Evolutionary conservation across 2,113 vertebrate genomes (phyloP), one percentile per base, ranked within the genome.

Genomic region (Esox niger): DNA sequence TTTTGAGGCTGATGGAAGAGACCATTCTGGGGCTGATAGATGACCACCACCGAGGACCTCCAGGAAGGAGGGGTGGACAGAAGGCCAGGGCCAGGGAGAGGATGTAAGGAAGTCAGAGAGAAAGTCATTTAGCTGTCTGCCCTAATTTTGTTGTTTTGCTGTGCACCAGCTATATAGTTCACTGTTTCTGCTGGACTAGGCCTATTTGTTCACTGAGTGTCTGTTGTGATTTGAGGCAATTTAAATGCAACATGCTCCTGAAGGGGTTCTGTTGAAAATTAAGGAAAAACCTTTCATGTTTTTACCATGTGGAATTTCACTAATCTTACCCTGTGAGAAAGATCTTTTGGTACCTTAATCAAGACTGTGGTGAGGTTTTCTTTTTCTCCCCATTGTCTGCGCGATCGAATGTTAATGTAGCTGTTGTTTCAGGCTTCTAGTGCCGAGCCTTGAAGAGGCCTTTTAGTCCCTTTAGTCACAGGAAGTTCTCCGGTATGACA

Each of bases 401-500:
- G n/a, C n/a, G 47, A 73, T 15, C 17, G 11, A 15, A 43, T 17
- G n/a, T n/a, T n/a, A 27, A 23, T n/a, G 25, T 2, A 69, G 27
- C 20, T 73, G 68, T 84, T 83, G 82, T 82, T 87, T 86, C 73
- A 76, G 76, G 69, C 73, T 31, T 13, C 17, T 6, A 52, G 47
- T 52, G 47, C 23, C 38, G 32, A 29, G 26, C 25, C 30, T 57
- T 66, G 30, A 63, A 32, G 43, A 80, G 63, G 79, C 64, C 30
- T 76, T 73, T 72, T 82, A 83, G 82, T 87, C 68, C 65, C 65
- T 76, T 79, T 52, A 71, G 81, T 85, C 66, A 80, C 89, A 90
- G 90, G 89, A 92, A 89, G 78, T 64, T 7, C 71, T 79, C 73
- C 30, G 67, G 70, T 72, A 54, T 68, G 81, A 71, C 91, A 89